phyloP scores from a whole-genome alignment of 2,888 invertebrate species.

The Caenorhabditis sp. region DNA sequence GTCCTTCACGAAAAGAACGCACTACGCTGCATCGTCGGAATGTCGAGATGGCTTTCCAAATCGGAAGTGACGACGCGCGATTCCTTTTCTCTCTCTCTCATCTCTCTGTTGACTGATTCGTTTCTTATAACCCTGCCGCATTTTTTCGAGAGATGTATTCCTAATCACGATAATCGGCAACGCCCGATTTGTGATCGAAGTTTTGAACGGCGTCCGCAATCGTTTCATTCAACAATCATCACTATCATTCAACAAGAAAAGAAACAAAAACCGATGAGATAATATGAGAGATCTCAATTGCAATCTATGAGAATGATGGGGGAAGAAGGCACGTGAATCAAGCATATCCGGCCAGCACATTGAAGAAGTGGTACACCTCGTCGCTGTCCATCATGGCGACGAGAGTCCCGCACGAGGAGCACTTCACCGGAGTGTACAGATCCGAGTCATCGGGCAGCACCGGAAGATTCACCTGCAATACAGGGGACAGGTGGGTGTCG shows the following conservation, averaged over 20 bases:
- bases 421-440: slow-evolving; percentile 81
- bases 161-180: slow-evolving; percentile 49
- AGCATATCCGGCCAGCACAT: slow-evolving; percentile 82
- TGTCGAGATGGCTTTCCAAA: slow-evolving; percentile 43
- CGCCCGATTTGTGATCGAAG: slow-evolving; percentile 52
- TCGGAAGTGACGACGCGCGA: slow-evolving; percentile 48
- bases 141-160: slow-evolving; percentile 14
- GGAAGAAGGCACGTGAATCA: slow-evolving; percentile 50
- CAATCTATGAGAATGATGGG: slow-evolving; percentile 4
- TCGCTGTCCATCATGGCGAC: slow-evolving; percentile 81
- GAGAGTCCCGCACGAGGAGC: slow-evolving; percentile 81
- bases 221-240: slow-evolving; percentile 21
- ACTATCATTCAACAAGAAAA: slow-evolving; percentile 35
- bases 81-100: slow-evolving; percentile 7
- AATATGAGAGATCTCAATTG: slow-evolving; percentile 7
- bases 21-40: slow-evolving; percentile 35
- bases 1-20: slow-evolving; percentile 33
- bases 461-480: slow-evolving; percentile 74
- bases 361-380: slow-evolving; percentile 83
- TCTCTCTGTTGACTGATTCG: slow-evolving; percentile 7
- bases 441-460: slow-evolving; percentile 81
- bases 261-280: background rate
- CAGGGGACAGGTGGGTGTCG: slow-evolving; percentile 32
- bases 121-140: slow-evolving; percentile 38
- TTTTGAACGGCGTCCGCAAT: slow-evolving; percentile 26